Conservation (phyloP, 1,140 invertebrate species). For the Diabrotica undecimpunctata region DNA sequence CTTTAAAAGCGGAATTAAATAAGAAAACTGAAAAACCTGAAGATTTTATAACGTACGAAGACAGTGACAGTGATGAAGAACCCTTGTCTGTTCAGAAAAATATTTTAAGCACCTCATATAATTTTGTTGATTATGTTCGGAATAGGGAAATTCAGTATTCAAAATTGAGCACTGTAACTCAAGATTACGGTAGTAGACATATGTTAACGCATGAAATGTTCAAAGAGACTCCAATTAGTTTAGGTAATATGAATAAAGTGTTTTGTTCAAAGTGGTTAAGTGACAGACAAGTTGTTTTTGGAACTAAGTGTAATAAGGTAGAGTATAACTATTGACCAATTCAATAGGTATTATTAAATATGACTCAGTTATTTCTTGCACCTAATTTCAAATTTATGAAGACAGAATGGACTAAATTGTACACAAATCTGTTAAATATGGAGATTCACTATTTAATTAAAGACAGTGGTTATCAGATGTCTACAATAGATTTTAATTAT, state of each 20-base stretch:
- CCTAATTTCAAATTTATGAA: no score
- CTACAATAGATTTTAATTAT: no score
- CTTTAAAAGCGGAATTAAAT: conserved; percentile 60
- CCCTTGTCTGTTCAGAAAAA: conserved; percentile 65
- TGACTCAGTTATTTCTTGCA: conserved; percentile 24
- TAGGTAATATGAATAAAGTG: conserved; percentile 91
- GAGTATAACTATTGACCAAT: conserved; percentile 24
- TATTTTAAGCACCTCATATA: conserved; percentile 74
- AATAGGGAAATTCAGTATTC: conserved; percentile 68
- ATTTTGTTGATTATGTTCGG: conserved; percentile 79
- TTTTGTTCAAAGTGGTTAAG: conserved; percentile 96
- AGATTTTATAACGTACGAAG: conserved; percentile 83
- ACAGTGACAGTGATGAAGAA: conserved; percentile 80
- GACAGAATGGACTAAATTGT: no score
- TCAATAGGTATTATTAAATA: neutral
- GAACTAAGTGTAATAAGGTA: conserved; percentile 95
- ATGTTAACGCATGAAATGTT: conserved; percentile 86
- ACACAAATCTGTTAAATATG: no score
- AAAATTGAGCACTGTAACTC: conserved; percentile 57
- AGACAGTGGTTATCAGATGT: no score
- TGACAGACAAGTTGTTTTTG: conserved; percentile 90
- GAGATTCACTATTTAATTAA: no score
- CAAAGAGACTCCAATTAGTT: conserved; percentile 74
- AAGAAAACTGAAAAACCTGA: conserved; percentile 81
- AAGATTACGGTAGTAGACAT: conserved; percentile 77